Conservation (phyloP, 2,797 vertebrate species). For the Parauchenoglanis ngamensis region DNA sequence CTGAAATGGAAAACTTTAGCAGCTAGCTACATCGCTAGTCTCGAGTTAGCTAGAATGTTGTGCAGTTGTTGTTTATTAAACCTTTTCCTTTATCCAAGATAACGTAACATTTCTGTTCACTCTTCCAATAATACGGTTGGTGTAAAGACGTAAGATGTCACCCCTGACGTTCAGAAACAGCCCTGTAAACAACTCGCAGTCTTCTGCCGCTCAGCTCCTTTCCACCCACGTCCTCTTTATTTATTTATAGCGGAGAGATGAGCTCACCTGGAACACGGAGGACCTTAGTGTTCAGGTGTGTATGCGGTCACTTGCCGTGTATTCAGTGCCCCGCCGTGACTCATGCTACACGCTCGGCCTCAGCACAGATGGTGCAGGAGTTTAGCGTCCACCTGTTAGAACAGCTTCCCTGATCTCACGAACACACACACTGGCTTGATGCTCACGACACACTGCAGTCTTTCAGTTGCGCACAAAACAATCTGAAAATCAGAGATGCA, state of each 20-base stretch:
- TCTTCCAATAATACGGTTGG: background rate
- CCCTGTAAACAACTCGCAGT: background rate
- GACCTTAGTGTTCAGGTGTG: background rate
- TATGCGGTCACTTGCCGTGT: background rate
- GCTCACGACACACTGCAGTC: background rate
- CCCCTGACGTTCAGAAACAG: background rate
- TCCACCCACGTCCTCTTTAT: background rate
- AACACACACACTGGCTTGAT: background rate
- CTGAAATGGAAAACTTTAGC: background rate
- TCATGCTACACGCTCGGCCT: background rate
- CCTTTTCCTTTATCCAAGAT: background rate
- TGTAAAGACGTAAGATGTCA: background rate
- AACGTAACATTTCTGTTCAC: background rate
- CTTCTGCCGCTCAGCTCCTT: background rate
- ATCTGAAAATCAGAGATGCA: background rate
- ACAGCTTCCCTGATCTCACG: background rate
- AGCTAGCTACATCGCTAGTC: background rate
- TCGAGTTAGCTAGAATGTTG: background rate
- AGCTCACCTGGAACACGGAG: constrained; percentile 29
- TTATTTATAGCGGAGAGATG: background rate
- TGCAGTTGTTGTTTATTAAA: background rate
- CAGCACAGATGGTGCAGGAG: background rate
- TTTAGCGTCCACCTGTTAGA: background rate
- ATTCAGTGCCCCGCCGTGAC: background rate
- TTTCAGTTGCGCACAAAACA: background rate